Percentiles rank a stretch among this genome's conserved stretches.
Conservation (phyloP, 2,113 vertebrate species). For the Chiloscyllium plagiosum region DNA sequence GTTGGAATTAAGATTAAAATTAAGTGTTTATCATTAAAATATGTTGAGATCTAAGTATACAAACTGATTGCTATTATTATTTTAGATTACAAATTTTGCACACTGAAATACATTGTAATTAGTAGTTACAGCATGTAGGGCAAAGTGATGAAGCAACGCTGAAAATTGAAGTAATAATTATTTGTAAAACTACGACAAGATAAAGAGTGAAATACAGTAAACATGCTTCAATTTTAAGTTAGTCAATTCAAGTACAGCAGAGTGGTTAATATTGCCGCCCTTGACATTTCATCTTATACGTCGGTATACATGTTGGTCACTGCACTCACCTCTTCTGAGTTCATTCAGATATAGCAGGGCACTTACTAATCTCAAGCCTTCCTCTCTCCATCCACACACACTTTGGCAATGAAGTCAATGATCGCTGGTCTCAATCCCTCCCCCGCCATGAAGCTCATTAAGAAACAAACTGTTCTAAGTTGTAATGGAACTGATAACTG, state of each 20-base stretch:
- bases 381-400: not conserved
- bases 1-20: not conserved
- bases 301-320: not conserved
- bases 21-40: not conserved
- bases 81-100: not conserved
- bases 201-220: not conserved
- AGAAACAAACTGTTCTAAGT: slow-evolving; percentile 36
- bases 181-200: not conserved
- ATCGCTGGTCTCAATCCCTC: not conserved
- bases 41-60: not conserved
- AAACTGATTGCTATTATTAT: not conserved
- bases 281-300: not conserved
- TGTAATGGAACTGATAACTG: slow-evolving; percentile 32
- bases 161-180: not conserved
- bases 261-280: not conserved
- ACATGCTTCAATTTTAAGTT: not conserved
- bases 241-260: not conserved
- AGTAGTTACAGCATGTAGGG: not conserved
- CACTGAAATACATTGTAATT: not conserved
- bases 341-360: not conserved
- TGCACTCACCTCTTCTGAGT: not conserved
- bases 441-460: slow-evolving; percentile 7
- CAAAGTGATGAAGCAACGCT: not conserved
- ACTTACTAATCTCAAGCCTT: not conserved
- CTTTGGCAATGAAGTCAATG: not conserved